Percentiles rank a stretch among this genome's conserved stretches.
phyloP scores from a whole-genome alignment of 2,797 vertebrate genomes.

The Botia kubotai region DNA sequence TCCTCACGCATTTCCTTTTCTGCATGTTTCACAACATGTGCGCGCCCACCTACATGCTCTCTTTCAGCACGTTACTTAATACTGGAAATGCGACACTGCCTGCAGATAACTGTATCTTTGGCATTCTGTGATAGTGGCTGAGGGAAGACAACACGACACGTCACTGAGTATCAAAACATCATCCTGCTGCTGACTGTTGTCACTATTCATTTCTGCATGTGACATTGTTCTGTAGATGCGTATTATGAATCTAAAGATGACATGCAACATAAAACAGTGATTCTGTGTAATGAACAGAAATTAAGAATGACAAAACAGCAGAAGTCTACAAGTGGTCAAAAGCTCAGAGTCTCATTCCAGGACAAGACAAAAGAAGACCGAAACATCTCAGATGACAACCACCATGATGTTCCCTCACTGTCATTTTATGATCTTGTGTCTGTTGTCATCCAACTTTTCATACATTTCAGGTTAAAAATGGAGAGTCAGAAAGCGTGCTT shows the following conservation, averaged over 20 bases:
- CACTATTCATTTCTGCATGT: neutral
- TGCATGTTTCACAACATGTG: slow-evolving; percentile 73
- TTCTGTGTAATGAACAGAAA: neutral
- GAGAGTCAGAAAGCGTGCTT: slow-evolving; percentile 43
- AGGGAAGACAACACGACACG: slow-evolving; percentile 55
- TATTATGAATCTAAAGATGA: neutral
- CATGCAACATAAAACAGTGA: neutral
- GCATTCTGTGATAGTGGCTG: slow-evolving; percentile 64
- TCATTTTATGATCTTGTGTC: neutral
- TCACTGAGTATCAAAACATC: neutral
- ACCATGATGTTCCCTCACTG: neutral
- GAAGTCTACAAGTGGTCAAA: neutral
- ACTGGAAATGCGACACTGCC: slow-evolving; percentile 73
- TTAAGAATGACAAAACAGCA: neutral
- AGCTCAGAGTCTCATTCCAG: neutral
- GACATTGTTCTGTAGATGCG: neutral
- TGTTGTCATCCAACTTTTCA: neutral
- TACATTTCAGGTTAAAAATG: slow-evolving; percentile 33
- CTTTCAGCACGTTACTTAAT: slow-evolving; percentile 73
- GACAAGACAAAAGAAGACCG: slow-evolving; percentile 17
- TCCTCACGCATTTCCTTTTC: slow-evolving; percentile 56
- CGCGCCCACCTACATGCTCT: slow-evolving; percentile 75
- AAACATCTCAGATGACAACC: neutral
- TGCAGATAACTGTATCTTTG: slow-evolving; percentile 71
- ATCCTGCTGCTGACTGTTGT: neutral